A percentile compares a stretch with the other conserved stretches of the same genome.
These are phyloP conservation scores for Meandrusa payeni DNA, from an alignment of 2,888 invertebrate species.

Conservation along the genomic window DNA sequence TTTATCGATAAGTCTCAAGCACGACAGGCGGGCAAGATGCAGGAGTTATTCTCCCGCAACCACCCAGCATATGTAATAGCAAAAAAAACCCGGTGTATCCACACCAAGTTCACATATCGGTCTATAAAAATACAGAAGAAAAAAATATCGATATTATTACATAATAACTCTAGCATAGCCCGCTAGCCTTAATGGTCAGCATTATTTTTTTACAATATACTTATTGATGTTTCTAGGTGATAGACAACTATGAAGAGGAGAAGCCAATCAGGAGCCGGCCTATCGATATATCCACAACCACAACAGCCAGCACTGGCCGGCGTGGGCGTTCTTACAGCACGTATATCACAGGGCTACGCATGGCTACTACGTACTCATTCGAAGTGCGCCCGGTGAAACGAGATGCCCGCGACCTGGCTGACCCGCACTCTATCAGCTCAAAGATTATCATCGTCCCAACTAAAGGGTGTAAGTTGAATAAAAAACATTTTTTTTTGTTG, in stretches of 20 bases:
- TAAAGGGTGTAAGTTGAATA: conserved; percentile 87
- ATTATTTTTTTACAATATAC: no score
- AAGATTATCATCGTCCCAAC: conserved; percentile 89
- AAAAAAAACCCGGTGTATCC: no score
- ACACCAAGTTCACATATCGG: no score
- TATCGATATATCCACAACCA: conserved; percentile 41
- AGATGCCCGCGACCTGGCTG: conserved; percentile 72
- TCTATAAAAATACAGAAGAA: no score
- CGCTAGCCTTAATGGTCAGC: no score
- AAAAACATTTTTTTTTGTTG: no score
- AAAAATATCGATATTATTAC: no score
- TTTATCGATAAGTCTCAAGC: no score
- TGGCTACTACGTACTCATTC: conserved; percentile 91
- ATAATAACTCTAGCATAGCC: no score
- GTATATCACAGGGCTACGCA: conserved; percentile 85
- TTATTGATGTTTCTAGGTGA: conserved; percentile 44
- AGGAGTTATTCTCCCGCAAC: no score
- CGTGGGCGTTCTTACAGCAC: conserved; percentile 75
- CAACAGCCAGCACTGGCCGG: conserved; percentile 35
- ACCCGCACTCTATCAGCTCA: conserved; percentile 80
- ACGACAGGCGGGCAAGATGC: no score
- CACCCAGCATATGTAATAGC: no score
- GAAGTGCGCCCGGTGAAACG: conserved; percentile 84
- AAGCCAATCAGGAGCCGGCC: conserved; percentile 36
- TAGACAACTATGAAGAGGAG: conserved; percentile 61